Percentiles rank a stretch among this genome's conserved stretches.
Conservation (phyloP, 2,797 vertebrate species). For the Arvicola amphibius region DNA sequence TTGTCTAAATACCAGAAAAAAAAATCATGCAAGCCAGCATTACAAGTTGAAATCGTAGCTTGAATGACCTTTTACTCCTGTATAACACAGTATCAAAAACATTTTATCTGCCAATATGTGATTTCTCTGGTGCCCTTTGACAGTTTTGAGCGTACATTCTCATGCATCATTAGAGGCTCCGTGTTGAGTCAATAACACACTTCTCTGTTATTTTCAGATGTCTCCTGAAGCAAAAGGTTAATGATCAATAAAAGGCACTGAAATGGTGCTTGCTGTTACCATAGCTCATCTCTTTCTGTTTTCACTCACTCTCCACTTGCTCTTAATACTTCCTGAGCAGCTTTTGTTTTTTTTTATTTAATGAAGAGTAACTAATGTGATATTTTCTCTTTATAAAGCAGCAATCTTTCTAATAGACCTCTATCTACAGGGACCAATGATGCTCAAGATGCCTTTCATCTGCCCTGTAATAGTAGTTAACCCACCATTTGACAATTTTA, state of each 20-base stretch:
- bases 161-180: constrained; percentile 46
- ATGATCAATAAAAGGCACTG: constrained; percentile 68
- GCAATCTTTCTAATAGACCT: not conserved
- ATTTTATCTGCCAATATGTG: constrained; percentile 50
- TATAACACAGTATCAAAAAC: constrained; percentile 45
- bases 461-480: not conserved
- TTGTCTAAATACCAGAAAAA: constrained; percentile 8
- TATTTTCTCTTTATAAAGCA: constrained; percentile 60
- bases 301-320: not conserved
- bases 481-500: not conserved
- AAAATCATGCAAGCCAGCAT: not conserved
- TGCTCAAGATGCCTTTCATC: constrained; percentile 37
- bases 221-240: constrained; percentile 73
- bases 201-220: constrained; percentile 66
- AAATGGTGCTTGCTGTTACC: constrained; percentile 35
- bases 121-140: not conserved
- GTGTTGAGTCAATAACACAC: not conserved
- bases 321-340: constrained; percentile 65
- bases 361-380: constrained; percentile 67
- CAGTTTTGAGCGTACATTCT: constrained; percentile 29
- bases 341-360: constrained; percentile 71
- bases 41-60: not conserved
- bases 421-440: not conserved
- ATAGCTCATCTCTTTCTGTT: constrained; percentile 63
- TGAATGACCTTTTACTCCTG: constrained; percentile 55